Evolutionary conservation across 1,140 invertebrate genomes (phyloP), one percentile per base, ranked within the genome.

Genomic region (Hyphantria cunea): DNA sequence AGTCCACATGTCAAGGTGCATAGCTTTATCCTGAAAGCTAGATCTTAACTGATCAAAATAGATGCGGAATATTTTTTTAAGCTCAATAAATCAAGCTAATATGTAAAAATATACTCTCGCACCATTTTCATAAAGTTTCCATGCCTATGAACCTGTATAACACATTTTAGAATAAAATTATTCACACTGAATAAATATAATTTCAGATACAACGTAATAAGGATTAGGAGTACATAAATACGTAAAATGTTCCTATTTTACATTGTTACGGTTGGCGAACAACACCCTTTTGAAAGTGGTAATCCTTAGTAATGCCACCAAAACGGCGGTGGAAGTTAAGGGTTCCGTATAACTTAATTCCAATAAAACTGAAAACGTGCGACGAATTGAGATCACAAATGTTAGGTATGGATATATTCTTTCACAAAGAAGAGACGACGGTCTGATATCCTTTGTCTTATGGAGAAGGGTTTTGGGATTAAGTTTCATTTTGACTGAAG

Each of bases 301-400:
- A 80, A 82, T 80, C 82, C 76, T 55, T 63, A 15, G 68, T 76
- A 82, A 86, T 71, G 66, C 76, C 44, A 61, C 66, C 66, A 74
- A 78, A 83, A 81, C 70, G 74, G 67, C 66, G 72, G 77, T 70
- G 73, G 75, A 74, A 66, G 66, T 74, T 83, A 86, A 80, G 82
- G 82, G 82, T 82, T 82, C 74, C 64, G 60, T 67, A 79, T 70
- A 70, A 76, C 77, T 84, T 84, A 84, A 84, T 82, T 76, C 82
- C 75, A 82, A 86, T 86, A 82, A 84, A 84, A 86, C 77, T 74
- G 54, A 55, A 77, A 80, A 85, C 84, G 84, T 84, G 82, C 66
- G 64, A 68, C 56, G 82, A 83, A 85, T 85, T 64, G 71, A 42
- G 65, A 64, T 68, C 65, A 50, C 15, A 8, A 31, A 15, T 34